Evolutionary conservation across 2,797 vertebrate species (phyloP).

Genomic region (Tachyglossus aculeatus): DNA sequence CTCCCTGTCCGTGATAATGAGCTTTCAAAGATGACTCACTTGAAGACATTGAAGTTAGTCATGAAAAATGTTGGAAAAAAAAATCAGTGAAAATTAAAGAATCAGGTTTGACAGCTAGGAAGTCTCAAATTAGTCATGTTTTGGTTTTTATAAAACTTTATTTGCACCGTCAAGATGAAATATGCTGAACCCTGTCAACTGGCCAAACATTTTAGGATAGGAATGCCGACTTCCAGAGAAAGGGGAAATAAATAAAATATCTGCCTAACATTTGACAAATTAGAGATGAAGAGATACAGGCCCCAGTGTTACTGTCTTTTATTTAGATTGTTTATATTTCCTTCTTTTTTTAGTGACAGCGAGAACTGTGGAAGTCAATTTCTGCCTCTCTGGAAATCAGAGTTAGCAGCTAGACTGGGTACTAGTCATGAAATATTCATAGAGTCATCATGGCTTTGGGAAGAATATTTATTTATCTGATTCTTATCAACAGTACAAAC

Average conservation of each 20-base stretch:
- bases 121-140: neutral
- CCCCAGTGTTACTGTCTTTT: constrained; percentile 36
- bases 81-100: neutral
- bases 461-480: constrained; percentile 43
- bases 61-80: constrained; percentile 1
- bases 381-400: constrained; percentile 42
- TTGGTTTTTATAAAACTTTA: constrained; percentile 16
- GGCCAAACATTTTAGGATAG: constrained; percentile 13
- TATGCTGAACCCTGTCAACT: neutral
- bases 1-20: constrained; percentile 1
- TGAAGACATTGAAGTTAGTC: neutral
- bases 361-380: constrained; percentile 24
- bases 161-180: neutral
- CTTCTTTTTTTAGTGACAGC: constrained; percentile 42
- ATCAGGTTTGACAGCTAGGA: neutral
- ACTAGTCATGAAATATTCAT: constrained; percentile 52
- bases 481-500: constrained; percentile 5
- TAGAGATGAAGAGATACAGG: constrained; percentile 29
- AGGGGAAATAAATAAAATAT: constrained; percentile 32
- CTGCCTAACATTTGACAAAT: constrained; percentile 34
- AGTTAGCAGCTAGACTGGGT: constrained; percentile 14
- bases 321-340: constrained; percentile 47
- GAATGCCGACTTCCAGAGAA: constrained; percentile 17
- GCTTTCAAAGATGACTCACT: neutral
- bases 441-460: constrained; percentile 19